Evolutionary conservation across 2,888 invertebrate species (phyloP).

Genomic region (Koerneria pararmatus): DNA sequence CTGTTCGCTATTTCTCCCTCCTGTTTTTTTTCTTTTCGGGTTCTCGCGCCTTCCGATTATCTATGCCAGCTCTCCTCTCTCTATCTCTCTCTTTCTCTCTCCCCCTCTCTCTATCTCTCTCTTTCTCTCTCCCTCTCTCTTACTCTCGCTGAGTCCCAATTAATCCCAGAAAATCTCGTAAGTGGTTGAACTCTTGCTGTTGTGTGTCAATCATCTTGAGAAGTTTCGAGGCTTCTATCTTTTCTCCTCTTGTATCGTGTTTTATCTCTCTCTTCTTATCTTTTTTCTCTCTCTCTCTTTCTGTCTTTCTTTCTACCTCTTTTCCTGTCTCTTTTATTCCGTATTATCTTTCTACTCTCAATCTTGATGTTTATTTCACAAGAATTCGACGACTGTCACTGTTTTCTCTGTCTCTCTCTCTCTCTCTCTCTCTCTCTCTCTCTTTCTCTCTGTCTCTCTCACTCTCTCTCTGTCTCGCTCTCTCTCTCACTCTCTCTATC

Average conservation of each 20-base stretch:
- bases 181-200: too few species aligned
- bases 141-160: too few species aligned
- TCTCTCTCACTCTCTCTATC: not conserved
- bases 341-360: not conserved
- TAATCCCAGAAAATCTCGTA: too few species aligned
- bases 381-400: too few species aligned
- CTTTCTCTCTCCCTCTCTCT: not conserved
- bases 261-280: constrained; percentile 1
- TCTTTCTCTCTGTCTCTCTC: constrained; percentile 6
- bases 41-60: too few species aligned
- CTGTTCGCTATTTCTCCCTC: too few species aligned
- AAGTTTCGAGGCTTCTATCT: not conserved
- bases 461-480: not conserved
- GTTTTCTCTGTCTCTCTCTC: not conserved
- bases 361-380: not conserved
- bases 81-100: constrained; percentile 10
- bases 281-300: constrained; percentile 5
- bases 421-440: constrained; percentile 6
- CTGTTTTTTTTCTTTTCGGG: too few species aligned
- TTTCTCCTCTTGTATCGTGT: not conserved
- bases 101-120: constrained; percentile 11
- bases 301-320: not conserved
- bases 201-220: too few species aligned
- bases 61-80: too few species aligned
- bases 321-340: constrained; percentile 5